Base-by-base conservation (phyloP, 2,797 vertebrate genomes). In the Enteromius unitaeniatus region DNA sequence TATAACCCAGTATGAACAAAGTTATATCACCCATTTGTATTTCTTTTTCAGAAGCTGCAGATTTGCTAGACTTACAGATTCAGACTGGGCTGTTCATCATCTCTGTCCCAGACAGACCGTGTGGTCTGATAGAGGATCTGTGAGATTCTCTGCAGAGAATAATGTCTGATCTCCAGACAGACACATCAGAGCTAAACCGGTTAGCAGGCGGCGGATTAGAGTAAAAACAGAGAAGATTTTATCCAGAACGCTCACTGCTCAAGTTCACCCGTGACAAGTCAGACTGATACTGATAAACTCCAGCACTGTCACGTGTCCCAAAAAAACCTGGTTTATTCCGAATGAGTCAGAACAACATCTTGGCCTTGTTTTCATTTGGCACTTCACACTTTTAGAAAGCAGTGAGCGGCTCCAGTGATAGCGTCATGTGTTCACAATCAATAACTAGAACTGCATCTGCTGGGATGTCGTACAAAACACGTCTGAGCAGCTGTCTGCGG, bases 121-220 rank as follows among this genome's bases (percentile, higher is more conserved):
- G 58, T 47, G 23, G 17, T 34, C 34, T 28, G 40, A 78, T 7
- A 45, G 8, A 51, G 47, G 55, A 65, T 65, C 37, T 45, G 34
- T 7, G 21, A 70, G 49, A 10, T 28, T n/a, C 34, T 10, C 40
- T 9, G 6, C 11, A n/a, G 49, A 49, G 60, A 55, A 64, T 14
- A 64, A 15, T 2, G 19, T 40, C 26, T 47, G 62, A 83, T 42
- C n/a, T 80, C 31, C 86, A 75, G 65, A 53, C 70, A 47, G 15
- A 72, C 17, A 67, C 40, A 55, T 64, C 23, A 73, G 68, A 45
- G 72, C 49, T 88, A 81, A 86, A 82, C 84, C 79, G 40, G 79
- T 89, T 79, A 87, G 70, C 23, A 15, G 78, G 11, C 9, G 19
- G 83, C 10, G 26, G 84, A 85, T 89, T 84, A 88, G 8, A 13